A percentile compares a stretch with the other conserved stretches of the same genome.
These are phyloP conservation scores for Eupsilia transversa DNA, from an alignment of 2,888 invertebrate genomes.

Conservation along the genomic window DNA sequence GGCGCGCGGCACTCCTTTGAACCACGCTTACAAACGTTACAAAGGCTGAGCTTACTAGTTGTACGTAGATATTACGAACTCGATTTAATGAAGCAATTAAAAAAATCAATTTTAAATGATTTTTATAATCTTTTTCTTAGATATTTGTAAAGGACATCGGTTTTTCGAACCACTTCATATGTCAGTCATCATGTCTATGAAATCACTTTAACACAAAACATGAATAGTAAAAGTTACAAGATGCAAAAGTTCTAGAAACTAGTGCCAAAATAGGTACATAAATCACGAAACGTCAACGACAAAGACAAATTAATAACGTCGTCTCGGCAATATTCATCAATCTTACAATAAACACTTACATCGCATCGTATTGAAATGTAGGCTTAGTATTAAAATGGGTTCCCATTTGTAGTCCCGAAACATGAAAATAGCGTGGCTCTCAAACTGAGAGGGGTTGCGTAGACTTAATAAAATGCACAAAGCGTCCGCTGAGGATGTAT, in stretches of 20 bases:
- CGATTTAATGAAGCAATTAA: conserved; percentile 69
- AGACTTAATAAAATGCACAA: conserved; percentile 82
- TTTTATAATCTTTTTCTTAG: neutral
- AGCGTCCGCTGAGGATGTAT: conserved; percentile 73
- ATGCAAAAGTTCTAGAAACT: neutral
- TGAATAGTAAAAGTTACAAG: neutral
- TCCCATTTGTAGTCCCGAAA: conserved; percentile 90
- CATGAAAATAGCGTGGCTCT: conserved; percentile 91
- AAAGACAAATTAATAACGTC: conserved; percentile 43
- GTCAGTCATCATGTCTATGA: no score
- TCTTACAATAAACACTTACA: conserved; percentile 78
- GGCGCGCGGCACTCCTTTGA: conserved; percentile 75
- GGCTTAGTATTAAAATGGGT: conserved; percentile 90
- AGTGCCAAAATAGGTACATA: neutral
- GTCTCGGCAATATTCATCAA: conserved; percentile 67
- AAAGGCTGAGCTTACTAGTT: conserved; percentile 76
- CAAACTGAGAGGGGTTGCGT: conserved; percentile 84
- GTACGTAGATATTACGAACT: conserved; percentile 58
- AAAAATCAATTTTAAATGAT: conserved; percentile 31
- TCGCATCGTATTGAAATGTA: conserved; percentile 87
- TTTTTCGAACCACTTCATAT: neutral
- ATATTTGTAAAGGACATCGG: neutral
- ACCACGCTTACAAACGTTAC: conserved; percentile 75
- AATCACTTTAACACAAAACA: no score
- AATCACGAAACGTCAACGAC: neutral